Evolutionary conservation across 2,888 invertebrate genomes (phyloP), one percentile per base, ranked within the genome.

Genomic region (Noctua comes): DNA sequence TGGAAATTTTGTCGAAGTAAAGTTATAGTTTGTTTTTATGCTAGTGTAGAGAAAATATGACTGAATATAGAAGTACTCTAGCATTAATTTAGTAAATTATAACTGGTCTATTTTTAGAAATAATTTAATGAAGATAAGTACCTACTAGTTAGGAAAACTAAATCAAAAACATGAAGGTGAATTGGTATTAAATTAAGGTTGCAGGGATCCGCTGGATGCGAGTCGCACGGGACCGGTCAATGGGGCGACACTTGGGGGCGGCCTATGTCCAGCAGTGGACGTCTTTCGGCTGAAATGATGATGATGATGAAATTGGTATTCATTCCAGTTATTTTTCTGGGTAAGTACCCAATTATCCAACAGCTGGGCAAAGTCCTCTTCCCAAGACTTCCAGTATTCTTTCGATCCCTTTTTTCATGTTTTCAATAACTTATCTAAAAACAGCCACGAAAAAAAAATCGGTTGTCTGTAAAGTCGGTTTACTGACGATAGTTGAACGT

Each of bases 1-100:
- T 65, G 27, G 27, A 51, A 71, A 65, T 78, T 64, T 18, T 51
- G 83, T 59, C 51, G 27, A 40, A 46, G 24, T 59, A 10, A 21
- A n/a, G 1, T 40, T 36, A 21, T 54, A 62, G 16, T 81, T 82
- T 77, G 51, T 31, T 59, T 73, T 24, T 16, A 8, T 27, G 11
- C 1, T 4, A 16, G 10, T 54, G 0, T 21, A 10, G n/a, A 18
- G 18, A 68, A 5, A n/a, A 31, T n/a, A 4, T 31, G 24, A 24
- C 1, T 36, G 18, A 13, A 48, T 21, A 48, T 27, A n/a, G 27
- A 1, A 3, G 2, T 24, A 13, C 11, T 27, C 0, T 24, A 59
- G 2, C 51, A n/a, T 43, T 80, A 16, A 57, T 21, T 66, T 57
- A 0, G 0, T 46, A 5, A 36, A 57, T 48, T 48, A 8, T 18